phyloP scores from a whole-genome alignment of 2,888 invertebrate genomes.

The Rhopalosiphum nymphaeae region DNA sequence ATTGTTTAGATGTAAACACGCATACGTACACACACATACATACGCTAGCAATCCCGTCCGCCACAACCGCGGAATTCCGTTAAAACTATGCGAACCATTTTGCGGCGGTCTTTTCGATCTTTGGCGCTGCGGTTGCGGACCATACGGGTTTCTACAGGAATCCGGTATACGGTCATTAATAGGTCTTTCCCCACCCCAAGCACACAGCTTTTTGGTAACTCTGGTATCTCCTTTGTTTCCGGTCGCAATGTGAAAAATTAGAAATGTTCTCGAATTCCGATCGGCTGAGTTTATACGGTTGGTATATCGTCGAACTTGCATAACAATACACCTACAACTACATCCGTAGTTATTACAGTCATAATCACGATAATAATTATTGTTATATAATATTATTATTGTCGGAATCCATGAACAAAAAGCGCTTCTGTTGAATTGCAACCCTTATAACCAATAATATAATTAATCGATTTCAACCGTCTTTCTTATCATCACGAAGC shows the following conservation, averaged over 20 bases:
- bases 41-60: neutral
- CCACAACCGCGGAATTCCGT: constrained; percentile 10
- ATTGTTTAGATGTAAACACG: neutral
- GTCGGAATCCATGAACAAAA: neutral
- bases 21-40: neutral
- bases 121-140: neutral
- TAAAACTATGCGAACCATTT: constrained; percentile 30
- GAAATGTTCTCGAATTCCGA: constrained; percentile 8
- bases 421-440: neutral
- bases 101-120: neutral
- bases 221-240: constrained; percentile 18
- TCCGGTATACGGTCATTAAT: neutral
- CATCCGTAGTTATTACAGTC: neutral
- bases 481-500: neutral
- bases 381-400: neutral
- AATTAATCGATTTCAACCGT: neutral
- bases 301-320: neutral
- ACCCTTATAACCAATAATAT: neutral
- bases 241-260: neutral
- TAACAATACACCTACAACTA: neutral
- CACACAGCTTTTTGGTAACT: neutral
- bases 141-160: neutral
- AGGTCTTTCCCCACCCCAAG: too few species aligned
- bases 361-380: neutral
- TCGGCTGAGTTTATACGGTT: neutral